Conservation (phyloP, 2,113 vertebrate genomes). For the Polyodon spathula region DNA sequence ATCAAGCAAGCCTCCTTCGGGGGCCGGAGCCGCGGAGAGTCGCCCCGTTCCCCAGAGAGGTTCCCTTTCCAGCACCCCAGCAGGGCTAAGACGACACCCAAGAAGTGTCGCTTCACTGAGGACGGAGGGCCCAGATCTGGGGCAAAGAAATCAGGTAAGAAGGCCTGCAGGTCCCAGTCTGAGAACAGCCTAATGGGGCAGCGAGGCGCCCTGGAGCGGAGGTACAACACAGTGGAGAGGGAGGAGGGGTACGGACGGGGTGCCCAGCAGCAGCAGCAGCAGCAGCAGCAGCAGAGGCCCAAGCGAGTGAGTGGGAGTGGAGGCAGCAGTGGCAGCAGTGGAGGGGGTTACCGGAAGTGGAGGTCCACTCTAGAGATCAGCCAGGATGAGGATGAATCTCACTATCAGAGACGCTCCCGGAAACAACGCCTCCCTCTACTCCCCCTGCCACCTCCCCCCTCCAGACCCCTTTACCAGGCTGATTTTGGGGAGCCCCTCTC, state of each 20-base stretch:
- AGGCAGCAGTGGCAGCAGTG: constrained; percentile 15
- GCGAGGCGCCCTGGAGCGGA: constrained; percentile 43
- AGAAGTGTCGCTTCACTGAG: constrained; percentile 57
- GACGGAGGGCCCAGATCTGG: constrained; percentile 32
- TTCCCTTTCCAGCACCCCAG: constrained; percentile 1
- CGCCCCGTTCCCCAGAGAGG: constrained; percentile 35
- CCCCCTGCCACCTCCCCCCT: constrained; percentile 29
- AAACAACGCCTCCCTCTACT: constrained; percentile 35
- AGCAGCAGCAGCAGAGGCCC: constrained; percentile 39
- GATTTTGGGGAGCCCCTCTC: constrained; percentile 34
- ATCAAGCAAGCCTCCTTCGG: constrained; percentile 25
- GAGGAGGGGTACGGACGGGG: constrained; percentile 37
- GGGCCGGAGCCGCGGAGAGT: constrained; percentile 20
- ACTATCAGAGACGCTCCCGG: constrained; percentile 31
- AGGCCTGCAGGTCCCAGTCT: constrained; percentile 66
- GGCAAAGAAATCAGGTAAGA: constrained; percentile 48
- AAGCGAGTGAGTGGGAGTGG: constrained; percentile 12
- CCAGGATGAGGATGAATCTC: constrained; percentile 48
- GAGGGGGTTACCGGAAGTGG: constrained; percentile 59
- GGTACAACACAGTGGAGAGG: constrained; percentile 58
- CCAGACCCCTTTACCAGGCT: constrained; percentile 23
- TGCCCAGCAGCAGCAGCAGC: constrained; percentile 39
- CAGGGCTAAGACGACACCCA: constrained; percentile 38
- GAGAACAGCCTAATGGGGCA: constrained; percentile 69
- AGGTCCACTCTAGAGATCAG: constrained; percentile 71